A percentile compares a stretch with the other conserved stretches of the same genome.
phyloP scores from a whole-genome alignment of 1,140 invertebrate genomes.

The Melanaphis sacchari region DNA sequence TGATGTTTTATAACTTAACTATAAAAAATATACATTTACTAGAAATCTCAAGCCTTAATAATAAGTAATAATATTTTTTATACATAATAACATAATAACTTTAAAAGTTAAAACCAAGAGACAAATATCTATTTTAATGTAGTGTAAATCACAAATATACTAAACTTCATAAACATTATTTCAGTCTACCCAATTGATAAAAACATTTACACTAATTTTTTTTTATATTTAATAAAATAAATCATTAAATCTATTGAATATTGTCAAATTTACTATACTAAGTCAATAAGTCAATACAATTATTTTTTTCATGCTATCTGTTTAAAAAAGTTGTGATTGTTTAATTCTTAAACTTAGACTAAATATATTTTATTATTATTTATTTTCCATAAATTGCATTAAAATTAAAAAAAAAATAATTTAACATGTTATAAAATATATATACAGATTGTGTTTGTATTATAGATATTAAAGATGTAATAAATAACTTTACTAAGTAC shows the following conservation, averaged over 20 bases:
- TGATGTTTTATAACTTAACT: too few relatives aligned
- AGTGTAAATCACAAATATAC: neutral
- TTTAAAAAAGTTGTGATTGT: neutral
- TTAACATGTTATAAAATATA: neutral
- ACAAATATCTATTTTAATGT: neutral
- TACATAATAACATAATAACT: neutral
- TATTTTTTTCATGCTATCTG: neutral
- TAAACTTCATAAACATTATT: neutral
- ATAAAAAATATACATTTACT: too few relatives aligned
- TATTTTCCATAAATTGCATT: neutral
- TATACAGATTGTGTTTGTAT: neutral
- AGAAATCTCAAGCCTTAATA: too few relatives aligned
- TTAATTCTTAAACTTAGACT: neutral
- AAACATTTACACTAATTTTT: too few relatives aligned
- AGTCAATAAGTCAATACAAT: neutral
- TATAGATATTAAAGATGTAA: neutral
- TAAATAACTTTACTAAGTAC: neutral
- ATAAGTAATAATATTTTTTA: neutral
- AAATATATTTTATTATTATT: neutral
- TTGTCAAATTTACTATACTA: neutral
- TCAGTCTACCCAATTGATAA: too few relatives aligned
- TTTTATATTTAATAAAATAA: neutral
- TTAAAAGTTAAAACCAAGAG: neutral
- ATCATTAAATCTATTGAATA: neutral
- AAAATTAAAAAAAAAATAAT: neutral